Base-by-base conservation (phyloP, 2,113 vertebrate genomes). In the Eolophus roseicapilla region DNA sequence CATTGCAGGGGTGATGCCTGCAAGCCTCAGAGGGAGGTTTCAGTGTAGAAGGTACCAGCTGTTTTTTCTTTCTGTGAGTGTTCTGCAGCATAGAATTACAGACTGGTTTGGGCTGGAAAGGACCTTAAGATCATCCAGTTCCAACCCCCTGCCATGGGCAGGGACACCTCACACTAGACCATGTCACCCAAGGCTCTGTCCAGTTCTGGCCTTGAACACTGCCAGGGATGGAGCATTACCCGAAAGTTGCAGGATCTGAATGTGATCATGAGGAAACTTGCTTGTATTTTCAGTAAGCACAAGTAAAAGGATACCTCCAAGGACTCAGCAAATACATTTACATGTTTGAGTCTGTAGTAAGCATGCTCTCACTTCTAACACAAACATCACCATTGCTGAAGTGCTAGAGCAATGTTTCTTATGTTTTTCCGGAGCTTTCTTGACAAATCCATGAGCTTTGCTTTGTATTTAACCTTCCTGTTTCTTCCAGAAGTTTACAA, bases 331-430 rank as follows among this genome's bases (percentile, higher is more conserved):
- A 47, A 53, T 78, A 16, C 17, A 24, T 70, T 31, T n/a, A 50
- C 39, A 31, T 49, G 27, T 49, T 76, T 69, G 49, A 90, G 59
- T 16, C 82, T 64, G 4, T 64, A 43, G 59, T 46, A 76, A 65
- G 44, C 29, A 80, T 31, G 17, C 27, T 84, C 83, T 50, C 37
- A 11, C 16, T 81, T 80, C 46, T 31, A 10, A 24, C 41, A 7
- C 21, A 63, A 13, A 31, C 21, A 39, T 70, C 35, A 5, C 28
- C 1, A 0, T 49, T 0, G 4, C 50, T 57, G 49, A 35, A 18
- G 13, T 57, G 64, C 52, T 80, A 50, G 5, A 88, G 14, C 71
- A 44, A 2, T 41, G 49, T 28, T 81, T 70, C 39, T 80, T 67
- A 47, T 9, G 9, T 76, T 81, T 82, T 52, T n/a, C 5, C 5